phyloP scores from a whole-genome alignment of 2,797 vertebrate species.

The Crocodylus rhombifer region DNA sequence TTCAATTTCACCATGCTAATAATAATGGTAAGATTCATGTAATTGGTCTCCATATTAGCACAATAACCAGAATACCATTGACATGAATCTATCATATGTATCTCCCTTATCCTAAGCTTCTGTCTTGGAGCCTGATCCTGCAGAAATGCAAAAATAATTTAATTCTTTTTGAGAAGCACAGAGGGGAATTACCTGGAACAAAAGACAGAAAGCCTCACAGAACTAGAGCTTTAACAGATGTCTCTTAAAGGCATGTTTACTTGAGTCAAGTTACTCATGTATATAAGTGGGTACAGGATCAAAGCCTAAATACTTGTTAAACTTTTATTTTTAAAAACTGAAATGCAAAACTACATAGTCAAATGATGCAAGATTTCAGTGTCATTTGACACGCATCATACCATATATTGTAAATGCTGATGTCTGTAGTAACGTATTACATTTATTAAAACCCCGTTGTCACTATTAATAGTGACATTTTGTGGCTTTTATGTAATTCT shows the following conservation, averaged over 20 bases:
- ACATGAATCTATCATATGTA: too few relatives aligned
- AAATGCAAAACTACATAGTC: not conserved
- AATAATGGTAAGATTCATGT: not conserved
- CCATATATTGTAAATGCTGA: not conserved
- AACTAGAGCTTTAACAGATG: too few relatives aligned
- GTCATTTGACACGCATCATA: not conserved
- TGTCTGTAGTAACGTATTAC: not conserved
- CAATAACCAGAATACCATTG: not conserved
- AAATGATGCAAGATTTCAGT: not conserved
- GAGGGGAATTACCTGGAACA: too few relatives aligned
- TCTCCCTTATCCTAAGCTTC: not conserved
- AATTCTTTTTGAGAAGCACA: too few relatives aligned
- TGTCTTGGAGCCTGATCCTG: not conserved
- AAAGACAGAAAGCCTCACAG: too few relatives aligned
- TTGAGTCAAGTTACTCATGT: not conserved
- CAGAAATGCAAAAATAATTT: too few relatives aligned
- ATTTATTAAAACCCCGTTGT: conserved; percentile 26
- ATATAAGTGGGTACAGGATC: not conserved
- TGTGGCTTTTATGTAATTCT: conserved; percentile 44
- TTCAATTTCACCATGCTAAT: not conserved
- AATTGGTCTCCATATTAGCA: not conserved
- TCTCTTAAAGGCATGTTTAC: too few relatives aligned
- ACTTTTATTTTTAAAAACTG: not conserved
- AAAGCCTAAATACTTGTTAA: conserved; percentile 7
- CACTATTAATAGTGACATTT: not conserved